Evolutionary conservation across 2,888 invertebrate genomes (phyloP).

Genomic region (Limnephilus marmoratus): DNA sequence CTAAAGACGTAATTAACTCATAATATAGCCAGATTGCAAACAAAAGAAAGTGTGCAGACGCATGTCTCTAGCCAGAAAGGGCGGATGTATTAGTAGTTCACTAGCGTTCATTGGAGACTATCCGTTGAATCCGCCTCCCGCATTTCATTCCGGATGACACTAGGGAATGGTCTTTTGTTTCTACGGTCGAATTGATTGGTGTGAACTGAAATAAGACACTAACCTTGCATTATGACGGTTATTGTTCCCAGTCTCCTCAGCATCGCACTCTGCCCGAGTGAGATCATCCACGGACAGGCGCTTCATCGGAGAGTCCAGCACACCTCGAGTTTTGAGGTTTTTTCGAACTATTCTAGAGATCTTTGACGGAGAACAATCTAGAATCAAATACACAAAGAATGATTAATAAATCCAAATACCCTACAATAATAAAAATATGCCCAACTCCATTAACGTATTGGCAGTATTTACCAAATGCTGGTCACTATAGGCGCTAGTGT

Average conservation of each 20-base stretch:
- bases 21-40: too few relatives aligned
- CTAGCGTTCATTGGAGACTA: too few relatives aligned
- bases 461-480: too few relatives aligned
- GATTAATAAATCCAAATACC: not conserved
- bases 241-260: conserved; percentile 31
- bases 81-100: too few relatives aligned
- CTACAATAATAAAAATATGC: too few relatives aligned
- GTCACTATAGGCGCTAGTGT: too few relatives aligned
- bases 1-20: not conserved
- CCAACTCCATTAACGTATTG: too few relatives aligned
- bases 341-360: conserved; percentile 67
- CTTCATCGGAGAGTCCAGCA: conserved; percentile 11
- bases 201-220: not conserved
- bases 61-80: too few relatives aligned
- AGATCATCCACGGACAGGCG: conserved; percentile 18
- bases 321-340: conserved; percentile 36
- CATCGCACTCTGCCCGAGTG: conserved; percentile 3
- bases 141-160: too few relatives aligned
- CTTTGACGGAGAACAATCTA: conserved; percentile 71
- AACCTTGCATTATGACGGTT: conserved; percentile 59
- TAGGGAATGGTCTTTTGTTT: too few relatives aligned
- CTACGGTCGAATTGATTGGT: not conserved
- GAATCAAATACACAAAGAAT: conserved; percentile 64
- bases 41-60: too few relatives aligned
- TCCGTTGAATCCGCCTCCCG: too few relatives aligned